Evolutionary conservation across 2,113 vertebrate genomes (phyloP).

Genomic region (Paratilapia polleni): DNA sequence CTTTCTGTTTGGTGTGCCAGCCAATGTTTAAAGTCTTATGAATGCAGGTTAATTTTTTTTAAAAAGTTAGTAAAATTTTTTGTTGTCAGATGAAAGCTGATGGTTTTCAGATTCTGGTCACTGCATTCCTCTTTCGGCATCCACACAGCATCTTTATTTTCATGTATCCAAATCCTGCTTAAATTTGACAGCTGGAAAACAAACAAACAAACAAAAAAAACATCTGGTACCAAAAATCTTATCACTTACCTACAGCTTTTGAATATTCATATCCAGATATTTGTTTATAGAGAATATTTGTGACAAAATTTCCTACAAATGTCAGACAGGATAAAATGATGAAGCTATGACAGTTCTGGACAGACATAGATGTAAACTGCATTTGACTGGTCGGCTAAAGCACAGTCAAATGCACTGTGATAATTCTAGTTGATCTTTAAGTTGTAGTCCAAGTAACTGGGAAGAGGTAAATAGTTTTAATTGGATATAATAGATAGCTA

Average conservation of each 20-base stretch:
- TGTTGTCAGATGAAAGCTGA: background rate
- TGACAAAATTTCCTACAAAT: background rate
- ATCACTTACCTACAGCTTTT: no score
- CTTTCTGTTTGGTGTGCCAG: background rate
- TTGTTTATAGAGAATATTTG: background rate
- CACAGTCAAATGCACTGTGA: background rate
- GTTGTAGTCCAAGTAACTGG: background rate
- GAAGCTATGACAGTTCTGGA: background rate
- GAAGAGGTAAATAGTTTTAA: background rate
- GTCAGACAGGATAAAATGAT: background rate
- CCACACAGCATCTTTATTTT: background rate
- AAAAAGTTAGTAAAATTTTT: no score
- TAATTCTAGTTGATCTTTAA: background rate
- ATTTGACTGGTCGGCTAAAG: background rate
- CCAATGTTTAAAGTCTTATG: background rate
- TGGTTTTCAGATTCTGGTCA: background rate
- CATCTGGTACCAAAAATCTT: no score
- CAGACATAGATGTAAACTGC: background rate
- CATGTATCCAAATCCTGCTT: background rate
- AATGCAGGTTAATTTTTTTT: background rate
- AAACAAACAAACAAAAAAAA: no score
- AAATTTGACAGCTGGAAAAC: background rate
- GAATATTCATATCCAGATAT: no score
- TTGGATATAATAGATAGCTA: background rate
- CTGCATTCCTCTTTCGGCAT: no score